Percentiles rank a stretch among this genome's conserved stretches.
Evolutionary conservation across 2,113 vertebrate genomes (phyloP).

Genomic region (Pungitius pungitius): DNA sequence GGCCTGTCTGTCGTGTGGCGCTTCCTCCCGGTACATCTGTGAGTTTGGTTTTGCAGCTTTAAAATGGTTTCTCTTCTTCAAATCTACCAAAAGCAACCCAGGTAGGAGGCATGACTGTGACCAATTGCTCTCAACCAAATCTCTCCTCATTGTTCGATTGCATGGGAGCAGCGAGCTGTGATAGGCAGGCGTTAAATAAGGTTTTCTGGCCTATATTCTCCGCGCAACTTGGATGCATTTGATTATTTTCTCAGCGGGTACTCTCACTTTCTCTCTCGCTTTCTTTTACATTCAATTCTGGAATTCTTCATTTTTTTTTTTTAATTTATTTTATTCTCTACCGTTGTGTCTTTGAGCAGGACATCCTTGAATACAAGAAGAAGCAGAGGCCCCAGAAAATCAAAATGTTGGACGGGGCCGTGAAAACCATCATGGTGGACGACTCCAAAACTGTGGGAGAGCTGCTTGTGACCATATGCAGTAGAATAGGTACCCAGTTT

Average conservation of each 20-base stretch:
- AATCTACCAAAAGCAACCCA: constrained; percentile 60
- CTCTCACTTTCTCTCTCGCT: not conserved
- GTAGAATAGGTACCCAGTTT: constrained; percentile 89
- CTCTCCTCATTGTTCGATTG: constrained; percentile 62
- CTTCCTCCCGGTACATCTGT: constrained; percentile 28
- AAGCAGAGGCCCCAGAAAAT: constrained; percentile 98
- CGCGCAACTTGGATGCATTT: constrained; percentile 49
- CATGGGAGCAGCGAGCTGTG: constrained; percentile 47
- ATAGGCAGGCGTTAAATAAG: constrained; percentile 69
- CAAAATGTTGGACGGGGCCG: constrained; percentile 95
- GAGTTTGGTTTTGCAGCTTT: constrained; percentile 42
- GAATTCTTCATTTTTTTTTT: constrained; percentile 8
- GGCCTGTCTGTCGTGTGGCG: constrained; percentile 19
- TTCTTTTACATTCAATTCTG: constrained; percentile 14
- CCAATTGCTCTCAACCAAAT: constrained; percentile 69
- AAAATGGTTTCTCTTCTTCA: constrained; percentile 50
- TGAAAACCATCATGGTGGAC: constrained; percentile 99
- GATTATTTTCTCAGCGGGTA: constrained; percentile 47
- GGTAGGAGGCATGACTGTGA: constrained; percentile 72
- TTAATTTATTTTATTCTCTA: not conserved
- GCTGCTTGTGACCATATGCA: constrained; percentile 97
- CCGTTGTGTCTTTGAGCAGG: constrained; percentile 77
- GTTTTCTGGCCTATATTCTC: constrained; percentile 64
- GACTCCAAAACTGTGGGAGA: constrained; percentile 99
- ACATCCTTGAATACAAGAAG: constrained; percentile 98